Evolutionary conservation across 2,797 vertebrate species (phyloP).

Genomic region (Momotus momota): DNA sequence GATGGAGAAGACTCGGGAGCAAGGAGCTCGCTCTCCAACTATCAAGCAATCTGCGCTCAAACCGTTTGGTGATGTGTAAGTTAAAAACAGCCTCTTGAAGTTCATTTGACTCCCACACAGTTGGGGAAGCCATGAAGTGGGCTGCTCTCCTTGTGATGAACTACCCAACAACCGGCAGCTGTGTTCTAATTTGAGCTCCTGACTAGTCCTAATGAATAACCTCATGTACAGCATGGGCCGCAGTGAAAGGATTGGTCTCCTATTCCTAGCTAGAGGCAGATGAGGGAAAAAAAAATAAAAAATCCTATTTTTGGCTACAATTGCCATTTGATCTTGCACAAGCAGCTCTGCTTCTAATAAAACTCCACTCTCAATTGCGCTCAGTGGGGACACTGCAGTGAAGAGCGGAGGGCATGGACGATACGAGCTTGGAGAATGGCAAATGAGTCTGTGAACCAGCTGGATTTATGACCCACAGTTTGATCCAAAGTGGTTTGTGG

Average conservation of each 20-base stretch:
- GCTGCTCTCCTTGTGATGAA: neutral
- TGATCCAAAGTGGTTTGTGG: slow-evolving; percentile 47
- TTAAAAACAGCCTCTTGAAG: neutral
- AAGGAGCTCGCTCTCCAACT: neutral
- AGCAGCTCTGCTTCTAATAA: slow-evolving; percentile 60
- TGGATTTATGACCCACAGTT: slow-evolving; percentile 42
- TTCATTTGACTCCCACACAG: neutral
- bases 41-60: neutral
- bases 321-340: slow-evolving; percentile 58
- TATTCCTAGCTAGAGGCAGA: slow-evolving; percentile 59
- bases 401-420: slow-evolving; percentile 37
- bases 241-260: slow-evolving; percentile 52
- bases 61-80: neutral
- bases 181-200: slow-evolving; percentile 44
- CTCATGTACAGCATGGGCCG: neutral
- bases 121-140: neutral
- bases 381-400: neutral
- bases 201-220: slow-evolving; percentile 59
- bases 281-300: slow-evolving; percentile 4
- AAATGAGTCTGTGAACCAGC: slow-evolving; percentile 55
- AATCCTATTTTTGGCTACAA: slow-evolving; percentile 61
- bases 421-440: slow-evolving; percentile 26
- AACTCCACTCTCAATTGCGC: slow-evolving; percentile 33
- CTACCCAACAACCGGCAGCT: slow-evolving; percentile 14
- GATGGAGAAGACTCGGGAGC: neutral